Base-by-base conservation (phyloP, 2,797 vertebrate genomes). In the Cheirogaleus major region DNA sequence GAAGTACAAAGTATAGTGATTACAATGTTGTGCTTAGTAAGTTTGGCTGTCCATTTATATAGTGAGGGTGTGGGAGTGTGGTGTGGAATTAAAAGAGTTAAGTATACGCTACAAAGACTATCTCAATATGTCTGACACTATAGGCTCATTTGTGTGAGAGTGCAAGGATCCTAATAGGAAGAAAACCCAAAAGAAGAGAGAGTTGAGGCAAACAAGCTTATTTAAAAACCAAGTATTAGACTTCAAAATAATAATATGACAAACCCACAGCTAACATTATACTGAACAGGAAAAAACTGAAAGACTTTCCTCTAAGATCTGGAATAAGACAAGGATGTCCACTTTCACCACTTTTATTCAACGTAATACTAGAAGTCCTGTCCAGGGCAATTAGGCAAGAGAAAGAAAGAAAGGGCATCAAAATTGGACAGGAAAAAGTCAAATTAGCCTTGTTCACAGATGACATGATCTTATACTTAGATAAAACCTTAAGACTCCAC, bases 1-100 rank as follows among this genome's bases (percentile, higher is more conserved):
- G 75, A 95, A 95, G 23, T 67, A 75, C 84, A 63, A 84, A 82
- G 75, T 52, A 45, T 27, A 63, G 50, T 65, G 84, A 93, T 92
- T 90, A 30, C n/a, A 43, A n/a, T n/a, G 41, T 61, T 69, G 43
- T 91, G 41, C 12, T 84, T 88, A 61, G 27, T 72, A 48, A 61
- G 13, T 67, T 55, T 41, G n/a, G 43, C 57, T 78, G 5, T 55
- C 30, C 27, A 14, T 88, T 89, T 67, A 48, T n/a, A 13, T 2
- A 41, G 73, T 23, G 35, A 94, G 38, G 2, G 5, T 52, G 7
- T 35, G 22, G 32, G 55, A 25, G 8, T 25, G 4, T 69, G 81
- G 55, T 63, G 27, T 94, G 67, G 73, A 78, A 69, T 91, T 80
- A 63, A 30, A 73, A 73, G 50, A 43, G 41, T 32, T 82, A 67